A percentile compares a stretch with the other conserved stretches of the same genome.
These are phyloP conservation scores for Epirrhoe tristata DNA, from an alignment of 2,888 invertebrate species.

Conservation along the genomic window DNA sequence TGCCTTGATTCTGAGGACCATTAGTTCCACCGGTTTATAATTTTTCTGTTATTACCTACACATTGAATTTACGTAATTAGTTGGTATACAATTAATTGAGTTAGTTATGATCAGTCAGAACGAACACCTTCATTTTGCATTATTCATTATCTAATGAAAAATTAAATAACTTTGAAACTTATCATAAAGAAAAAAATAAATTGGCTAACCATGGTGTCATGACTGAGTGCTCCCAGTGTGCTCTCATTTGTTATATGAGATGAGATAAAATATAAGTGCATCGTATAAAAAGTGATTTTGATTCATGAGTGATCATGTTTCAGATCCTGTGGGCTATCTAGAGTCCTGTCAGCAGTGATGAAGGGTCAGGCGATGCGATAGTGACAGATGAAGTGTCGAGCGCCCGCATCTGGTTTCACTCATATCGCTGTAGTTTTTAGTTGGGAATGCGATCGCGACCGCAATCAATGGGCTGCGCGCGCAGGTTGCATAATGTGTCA, in stretches of 20 bases:
- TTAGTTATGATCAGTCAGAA: conserved; percentile 46
- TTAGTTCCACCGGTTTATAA: conserved; percentile 48
- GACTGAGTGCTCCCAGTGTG: conserved; percentile 21
- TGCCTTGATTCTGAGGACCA: conserved; percentile 44
- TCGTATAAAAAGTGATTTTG: conserved; percentile 35
- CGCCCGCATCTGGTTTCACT: conserved; percentile 55
- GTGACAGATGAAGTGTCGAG: conserved; percentile 45
- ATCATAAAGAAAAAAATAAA: conserved; percentile 9
- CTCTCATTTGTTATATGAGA: conserved; percentile 12
- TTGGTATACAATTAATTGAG: conserved; percentile 40
- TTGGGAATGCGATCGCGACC: conserved; percentile 65
- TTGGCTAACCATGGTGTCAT: neutral
- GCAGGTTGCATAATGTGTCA: conserved; percentile 79
- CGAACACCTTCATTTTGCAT: conserved; percentile 46
- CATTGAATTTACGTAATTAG: conserved; percentile 46
- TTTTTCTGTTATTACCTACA: conserved; percentile 48
- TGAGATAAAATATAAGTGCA: conserved; percentile 20
- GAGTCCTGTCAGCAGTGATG: conserved; percentile 37
- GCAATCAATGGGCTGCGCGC: conserved; percentile 58
- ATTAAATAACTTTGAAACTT: conserved; percentile 18
- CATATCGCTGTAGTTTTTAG: conserved; percentile 63
- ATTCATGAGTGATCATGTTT: conserved; percentile 37
- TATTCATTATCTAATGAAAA: conserved; percentile 35
- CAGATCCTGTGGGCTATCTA: conserved; percentile 24
- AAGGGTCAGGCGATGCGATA: conserved; percentile 32